A percentile compares a stretch with the other conserved stretches of the same genome.
Evolutionary conservation across 1,140 invertebrate species (phyloP).

Genomic region (Diachasma alloeum): DNA sequence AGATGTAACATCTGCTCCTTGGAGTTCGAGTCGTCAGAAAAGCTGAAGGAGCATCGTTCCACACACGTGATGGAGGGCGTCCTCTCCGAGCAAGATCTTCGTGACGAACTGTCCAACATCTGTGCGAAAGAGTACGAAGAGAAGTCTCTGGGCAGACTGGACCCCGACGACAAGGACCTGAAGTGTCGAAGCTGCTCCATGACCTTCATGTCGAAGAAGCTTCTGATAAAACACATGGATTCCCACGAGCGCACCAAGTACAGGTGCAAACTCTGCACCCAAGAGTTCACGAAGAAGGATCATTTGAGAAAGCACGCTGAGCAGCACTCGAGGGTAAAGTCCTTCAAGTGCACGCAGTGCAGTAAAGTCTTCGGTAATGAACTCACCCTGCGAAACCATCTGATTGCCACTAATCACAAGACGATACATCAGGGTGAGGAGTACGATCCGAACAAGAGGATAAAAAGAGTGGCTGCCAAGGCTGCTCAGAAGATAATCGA

Average conservation of each 20-base stretch:
- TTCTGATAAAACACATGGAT: constrained; percentile 45
- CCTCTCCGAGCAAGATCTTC: constrained; percentile 50
- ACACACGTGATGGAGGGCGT: constrained; percentile 56
- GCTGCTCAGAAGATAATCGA: constrained; percentile 62
- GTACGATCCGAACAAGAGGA: constrained; percentile 60
- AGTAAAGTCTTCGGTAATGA: constrained; percentile 58
- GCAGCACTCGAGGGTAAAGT: constrained; percentile 47
- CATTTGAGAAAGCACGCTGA: constrained; percentile 50
- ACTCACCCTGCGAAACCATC: constrained; percentile 57
- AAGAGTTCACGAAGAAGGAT: constrained; percentile 51
- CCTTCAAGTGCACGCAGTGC: constrained; percentile 57
- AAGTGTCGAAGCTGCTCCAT: constrained; percentile 50
- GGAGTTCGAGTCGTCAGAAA: constrained; percentile 50
- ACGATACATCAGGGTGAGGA: constrained; percentile 56
- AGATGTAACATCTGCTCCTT: constrained; percentile 54
- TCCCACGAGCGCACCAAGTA: constrained; percentile 42
- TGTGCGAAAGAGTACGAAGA: constrained; percentile 22
- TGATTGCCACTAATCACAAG: constrained; percentile 60
- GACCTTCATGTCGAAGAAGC: constrained; percentile 44
- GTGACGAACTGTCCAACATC: constrained; percentile 37
- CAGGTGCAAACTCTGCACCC: constrained; percentile 52
- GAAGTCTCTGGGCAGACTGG: background rate
- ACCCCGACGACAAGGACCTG: constrained; percentile 24
- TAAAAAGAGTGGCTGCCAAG: constrained; percentile 59
- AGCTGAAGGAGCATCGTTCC: constrained; percentile 48